Percentiles rank a stretch among this genome's conserved stretches.
Conservation (phyloP, 2,888 invertebrate species). For the Caenorhabditis sulstoni region DNA sequence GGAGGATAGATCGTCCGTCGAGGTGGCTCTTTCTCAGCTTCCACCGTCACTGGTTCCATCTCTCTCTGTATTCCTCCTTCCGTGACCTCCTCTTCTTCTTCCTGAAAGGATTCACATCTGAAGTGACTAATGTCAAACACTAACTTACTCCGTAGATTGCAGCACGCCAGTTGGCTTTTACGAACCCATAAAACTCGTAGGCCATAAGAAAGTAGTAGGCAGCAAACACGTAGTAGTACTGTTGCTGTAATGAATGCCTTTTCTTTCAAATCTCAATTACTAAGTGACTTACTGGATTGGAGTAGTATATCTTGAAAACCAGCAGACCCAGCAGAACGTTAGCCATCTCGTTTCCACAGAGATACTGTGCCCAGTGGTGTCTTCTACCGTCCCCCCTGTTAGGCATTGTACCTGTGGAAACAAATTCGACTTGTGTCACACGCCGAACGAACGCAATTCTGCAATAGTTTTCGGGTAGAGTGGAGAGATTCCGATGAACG, state of each 20-base stretch:
- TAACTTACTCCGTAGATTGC: neutral
- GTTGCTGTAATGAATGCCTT: neutral
- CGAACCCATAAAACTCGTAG: constrained; percentile 2
- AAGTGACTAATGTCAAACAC: neutral
- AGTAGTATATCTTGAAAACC: neutral
- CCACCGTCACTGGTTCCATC: too few relatives aligned
- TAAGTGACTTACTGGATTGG: neutral
- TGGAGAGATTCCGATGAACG: too few relatives aligned
- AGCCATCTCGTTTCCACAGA: too few relatives aligned
- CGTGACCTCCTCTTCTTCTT: neutral
- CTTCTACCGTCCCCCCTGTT: neutral
- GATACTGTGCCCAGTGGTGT: neutral
- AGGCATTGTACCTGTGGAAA: neutral
- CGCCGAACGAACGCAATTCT: too few relatives aligned
- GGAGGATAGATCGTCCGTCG: constrained; percentile 8
- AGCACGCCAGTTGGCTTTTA: neutral
- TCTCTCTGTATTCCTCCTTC: constrained; percentile 9
- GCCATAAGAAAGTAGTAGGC: neutral
- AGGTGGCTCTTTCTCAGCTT: neutral
- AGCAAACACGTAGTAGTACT: neutral
- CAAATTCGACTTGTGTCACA: too few relatives aligned
- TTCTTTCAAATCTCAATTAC: neutral
- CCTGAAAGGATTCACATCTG: too few relatives aligned
- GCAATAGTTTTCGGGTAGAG: too few relatives aligned
- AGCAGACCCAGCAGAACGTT: neutral